phyloP scores from a whole-genome alignment of 2,888 invertebrate species.

The Alloscopus bannaensis region DNA sequence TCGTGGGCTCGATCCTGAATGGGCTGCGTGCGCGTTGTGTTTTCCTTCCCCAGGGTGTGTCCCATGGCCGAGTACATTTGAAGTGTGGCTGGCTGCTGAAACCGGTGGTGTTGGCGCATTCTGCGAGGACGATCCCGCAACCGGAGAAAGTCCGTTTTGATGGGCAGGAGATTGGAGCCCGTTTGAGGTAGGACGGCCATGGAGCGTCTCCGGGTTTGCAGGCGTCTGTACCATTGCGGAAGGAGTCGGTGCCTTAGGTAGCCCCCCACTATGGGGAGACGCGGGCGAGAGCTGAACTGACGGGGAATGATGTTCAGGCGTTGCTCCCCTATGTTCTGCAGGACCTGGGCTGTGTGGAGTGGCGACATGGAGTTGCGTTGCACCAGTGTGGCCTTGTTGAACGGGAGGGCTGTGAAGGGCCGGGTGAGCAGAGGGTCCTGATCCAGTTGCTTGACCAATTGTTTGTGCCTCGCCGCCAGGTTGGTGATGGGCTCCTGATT shows the following conservation, averaged over 20 bases:
- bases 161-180: slow-evolving; percentile 27
- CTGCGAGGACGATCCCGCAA: slow-evolving; percentile 8
- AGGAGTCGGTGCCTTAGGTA: slow-evolving; percentile 33
- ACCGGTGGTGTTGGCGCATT: slow-evolving; percentile 27
- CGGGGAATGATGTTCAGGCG: neutral
- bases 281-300: slow-evolving; percentile 14
- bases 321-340: slow-evolving; percentile 13
- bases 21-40: neutral
- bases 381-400: slow-evolving; percentile 37
- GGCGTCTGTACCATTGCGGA: slow-evolving; percentile 47
- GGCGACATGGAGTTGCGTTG: slow-evolving; percentile 39
- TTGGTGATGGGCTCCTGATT: slow-evolving; percentile 18
- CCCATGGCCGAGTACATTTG: slow-evolving; percentile 25
- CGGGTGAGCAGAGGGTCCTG: slow-evolving; percentile 24
- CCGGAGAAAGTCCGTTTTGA: slow-evolving; percentile 35
- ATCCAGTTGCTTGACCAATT: slow-evolving; percentile 24
- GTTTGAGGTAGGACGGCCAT: slow-evolving; percentile 35
- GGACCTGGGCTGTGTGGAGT: slow-evolving; percentile 39
- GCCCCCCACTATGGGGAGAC: slow-evolving; percentile 28
- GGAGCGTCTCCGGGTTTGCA: slow-evolving; percentile 30
- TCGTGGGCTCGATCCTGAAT: neutral
- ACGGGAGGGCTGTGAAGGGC: slow-evolving; percentile 24
- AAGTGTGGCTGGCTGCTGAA: neutral
- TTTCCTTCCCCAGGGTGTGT: slow-evolving; percentile 22
- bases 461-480: slow-evolving; percentile 1